Evolutionary conservation across 1,140 invertebrate species (phyloP), one percentile per base, ranked within the genome.

Genomic region (Metopolophium dirhodum): DNA sequence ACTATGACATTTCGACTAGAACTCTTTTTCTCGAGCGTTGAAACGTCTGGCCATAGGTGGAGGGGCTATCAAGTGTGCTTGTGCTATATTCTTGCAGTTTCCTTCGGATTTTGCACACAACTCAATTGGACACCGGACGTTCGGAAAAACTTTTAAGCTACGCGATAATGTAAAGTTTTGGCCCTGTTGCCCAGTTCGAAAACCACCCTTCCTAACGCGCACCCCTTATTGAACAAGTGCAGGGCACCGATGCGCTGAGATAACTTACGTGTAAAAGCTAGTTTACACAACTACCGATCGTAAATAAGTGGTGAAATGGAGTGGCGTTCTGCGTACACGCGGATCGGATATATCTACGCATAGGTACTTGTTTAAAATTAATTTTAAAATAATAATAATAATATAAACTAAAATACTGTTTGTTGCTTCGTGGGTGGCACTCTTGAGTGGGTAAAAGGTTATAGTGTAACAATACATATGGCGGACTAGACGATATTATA

Each of bases 121-220:
- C 49, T 90, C 54, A 41, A 26, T 90, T 23, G 89, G 37, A 68
- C 57, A 61, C 51, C 51, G 88, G 88, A 57, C 20, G 22, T 7
- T n/a, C 8, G 7, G 54, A 37, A 90, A 90, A 54, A 90, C 88
- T 90, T 90, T 37, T 90, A 90, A 90, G n/a, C 51, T 90, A 41
- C 54, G 35, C 47, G 35, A 90, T 57, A 51, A 51, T 35, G 30
- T 88, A 49, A 49, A 88, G 86, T 88, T 88, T 30, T n/a, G 37
- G 37, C 45, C 37, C 37, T 14, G 37, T 83, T 37, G 82, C 82
- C 82, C 22, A 77, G 30, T 77, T 77, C 14, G 61, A 77, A 77
- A 77, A 18, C n/a, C 61, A 77, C 30, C 22, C 61, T 77, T 20
- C 61, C 30, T n/a, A 23, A 30, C 14, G 11, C 0, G 6, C n/a